Conservation (phyloP, 2,113 vertebrate species). For the Bagarius yarrelli region DNA sequence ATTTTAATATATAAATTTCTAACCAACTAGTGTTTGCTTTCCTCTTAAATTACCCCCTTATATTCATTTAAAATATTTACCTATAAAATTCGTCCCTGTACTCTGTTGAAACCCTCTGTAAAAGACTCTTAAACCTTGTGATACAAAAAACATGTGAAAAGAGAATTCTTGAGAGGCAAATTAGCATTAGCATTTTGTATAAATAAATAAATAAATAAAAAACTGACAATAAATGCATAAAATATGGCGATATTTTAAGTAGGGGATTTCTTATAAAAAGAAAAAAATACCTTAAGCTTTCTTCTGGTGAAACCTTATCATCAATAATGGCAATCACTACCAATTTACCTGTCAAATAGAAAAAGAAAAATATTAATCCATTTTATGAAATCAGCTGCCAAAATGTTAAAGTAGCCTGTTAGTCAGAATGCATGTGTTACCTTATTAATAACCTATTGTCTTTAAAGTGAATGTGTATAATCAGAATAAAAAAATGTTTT, state of each 20-base stretch:
- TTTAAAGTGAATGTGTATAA: too few relatives aligned
- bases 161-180: background rate
- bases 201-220: too few relatives aligned
- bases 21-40: background rate
- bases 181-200: slow-evolving; percentile 44
- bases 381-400: background rate
- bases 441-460: slow-evolving; percentile 18
- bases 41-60: background rate
- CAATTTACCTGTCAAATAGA: slow-evolving; percentile 81
- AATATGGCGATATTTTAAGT: slow-evolving; percentile 17
- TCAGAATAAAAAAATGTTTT: too few relatives aligned
- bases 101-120: slow-evolving; percentile 88
- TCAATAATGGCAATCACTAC: slow-evolving; percentile 91
- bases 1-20: background rate
- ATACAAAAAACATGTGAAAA: slow-evolving; percentile 46
- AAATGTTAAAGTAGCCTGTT: background rate
- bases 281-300: slow-evolving; percentile 83
- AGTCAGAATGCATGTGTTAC: slow-evolving; percentile 60
- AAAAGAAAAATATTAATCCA: background rate
- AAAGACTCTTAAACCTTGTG: slow-evolving; percentile 84
- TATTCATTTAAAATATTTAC: slow-evolving; percentile 64
- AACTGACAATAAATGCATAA: slow-evolving; percentile 36
- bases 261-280: slow-evolving; percentile 9
- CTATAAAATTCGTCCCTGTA: slow-evolving; percentile 89
- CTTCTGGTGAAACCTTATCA: slow-evolving; percentile 84